These are phyloP conservation scores for Xestia ashworthii DNA, from an alignment of 2,888 invertebrate genomes.

Conservation along the genomic window DNA sequence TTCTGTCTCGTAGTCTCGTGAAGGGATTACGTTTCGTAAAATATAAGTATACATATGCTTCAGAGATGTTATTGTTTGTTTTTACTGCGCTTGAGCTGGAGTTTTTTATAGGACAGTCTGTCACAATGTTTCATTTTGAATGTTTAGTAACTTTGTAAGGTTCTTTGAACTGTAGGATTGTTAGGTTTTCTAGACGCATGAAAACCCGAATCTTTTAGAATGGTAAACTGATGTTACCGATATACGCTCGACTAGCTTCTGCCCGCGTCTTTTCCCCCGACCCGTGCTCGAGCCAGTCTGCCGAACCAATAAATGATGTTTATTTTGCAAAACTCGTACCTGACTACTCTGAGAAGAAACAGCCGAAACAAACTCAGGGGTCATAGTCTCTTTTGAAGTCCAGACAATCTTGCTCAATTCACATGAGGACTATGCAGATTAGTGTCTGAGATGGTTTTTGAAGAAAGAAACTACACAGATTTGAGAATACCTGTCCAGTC, in stretches of 20 bases:
- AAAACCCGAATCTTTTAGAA: background rate
- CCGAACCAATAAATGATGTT: no score
- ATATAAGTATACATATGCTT: constrained; percentile 33
- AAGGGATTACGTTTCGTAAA: constrained; percentile 41
- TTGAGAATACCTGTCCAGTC: no score
- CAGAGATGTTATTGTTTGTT: constrained; percentile 35
- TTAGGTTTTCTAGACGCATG: background rate
- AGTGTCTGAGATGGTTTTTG: no score
- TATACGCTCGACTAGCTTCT: background rate
- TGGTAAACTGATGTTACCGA: background rate
- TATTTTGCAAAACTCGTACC: no score
- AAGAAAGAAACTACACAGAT: no score
- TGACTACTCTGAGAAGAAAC: no score
- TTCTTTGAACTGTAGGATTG: constrained; percentile 20
- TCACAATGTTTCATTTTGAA: constrained; percentile 16
- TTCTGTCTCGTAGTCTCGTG: constrained; percentile 44
- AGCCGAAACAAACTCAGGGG: no score
- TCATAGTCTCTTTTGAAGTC: no score
- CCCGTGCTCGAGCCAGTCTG: no score
- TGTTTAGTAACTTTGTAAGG: constrained; percentile 3
- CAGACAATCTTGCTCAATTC: no score
- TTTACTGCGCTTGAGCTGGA: constrained; percentile 11
- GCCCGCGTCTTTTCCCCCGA: background rate
- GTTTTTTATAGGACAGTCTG: constrained; percentile 7
- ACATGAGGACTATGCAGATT: no score